Percentiles rank a stretch among this genome's conserved stretches.
These are phyloP conservation scores for Morpho deidamia DNA, from an alignment of 2,888 invertebrate species.

Conservation along the genomic window DNA sequence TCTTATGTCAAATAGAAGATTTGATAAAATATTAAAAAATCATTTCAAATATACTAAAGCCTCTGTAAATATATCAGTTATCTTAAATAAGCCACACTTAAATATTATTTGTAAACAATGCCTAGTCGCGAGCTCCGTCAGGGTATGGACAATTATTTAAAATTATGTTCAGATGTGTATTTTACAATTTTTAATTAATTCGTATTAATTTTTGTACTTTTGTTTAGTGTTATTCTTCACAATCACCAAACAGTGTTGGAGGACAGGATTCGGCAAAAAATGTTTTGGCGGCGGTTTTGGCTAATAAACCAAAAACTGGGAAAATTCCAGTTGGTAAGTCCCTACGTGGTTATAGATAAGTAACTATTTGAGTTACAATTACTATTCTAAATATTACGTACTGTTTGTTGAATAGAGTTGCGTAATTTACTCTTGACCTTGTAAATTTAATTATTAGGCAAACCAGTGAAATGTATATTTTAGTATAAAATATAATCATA, in stretches of 20 bases:
- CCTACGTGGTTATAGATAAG: background rate
- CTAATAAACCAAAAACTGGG: constrained; percentile 69
- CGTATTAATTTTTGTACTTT: constrained; percentile 2
- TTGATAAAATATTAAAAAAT: constrained; percentile 56
- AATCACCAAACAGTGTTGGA: constrained; percentile 38
- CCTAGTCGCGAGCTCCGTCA: constrained; percentile 49
- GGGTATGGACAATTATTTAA: constrained; percentile 40
- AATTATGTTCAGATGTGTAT: background rate
- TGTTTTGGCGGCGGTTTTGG: constrained; percentile 69
- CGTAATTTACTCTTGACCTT: constrained; percentile 52
- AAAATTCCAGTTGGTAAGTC: constrained; percentile 73
- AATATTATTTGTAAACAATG: constrained; percentile 54
- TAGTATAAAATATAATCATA: too few relatives aligned
- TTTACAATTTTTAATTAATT: background rate
- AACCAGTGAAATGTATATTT: too few relatives aligned
- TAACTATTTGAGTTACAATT: background rate
- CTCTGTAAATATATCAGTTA: constrained; percentile 36
- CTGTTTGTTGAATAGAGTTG: constrained; percentile 21
- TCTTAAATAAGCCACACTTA: constrained; percentile 51
- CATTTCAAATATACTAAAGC: constrained; percentile 50
- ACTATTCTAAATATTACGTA: background rate
- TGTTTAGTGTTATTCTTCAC: constrained; percentile 56
- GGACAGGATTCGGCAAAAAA: constrained; percentile 64
- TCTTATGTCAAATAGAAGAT: constrained; percentile 57
- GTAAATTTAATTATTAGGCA: constrained; percentile 14